phyloP scores from a whole-genome alignment of 1,140 invertebrate species.

The Tetramorium simillimum region DNA sequence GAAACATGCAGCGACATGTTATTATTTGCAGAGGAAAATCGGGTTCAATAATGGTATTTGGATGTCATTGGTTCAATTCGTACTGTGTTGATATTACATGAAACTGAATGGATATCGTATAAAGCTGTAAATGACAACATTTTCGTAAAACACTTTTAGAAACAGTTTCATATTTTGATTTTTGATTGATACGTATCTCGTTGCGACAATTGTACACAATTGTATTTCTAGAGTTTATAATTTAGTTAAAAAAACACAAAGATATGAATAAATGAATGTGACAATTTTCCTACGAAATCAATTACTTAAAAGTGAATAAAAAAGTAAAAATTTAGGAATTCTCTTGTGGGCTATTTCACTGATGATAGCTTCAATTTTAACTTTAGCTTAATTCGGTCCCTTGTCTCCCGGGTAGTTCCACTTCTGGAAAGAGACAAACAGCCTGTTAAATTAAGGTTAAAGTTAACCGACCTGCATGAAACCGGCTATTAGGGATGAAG shows the following conservation, averaged over 20 bases:
- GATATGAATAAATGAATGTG: neutral
- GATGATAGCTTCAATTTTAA: constrained; percentile 4
- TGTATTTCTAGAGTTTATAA: neutral
- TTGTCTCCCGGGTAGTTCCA: neutral
- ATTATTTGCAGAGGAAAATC: constrained; percentile 7
- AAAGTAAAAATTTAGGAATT: neutral
- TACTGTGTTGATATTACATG: no score
- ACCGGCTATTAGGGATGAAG: neutral
- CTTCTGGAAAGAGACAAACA: constrained; percentile 5
- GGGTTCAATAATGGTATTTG: constrained; percentile 14
- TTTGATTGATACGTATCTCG: neutral
- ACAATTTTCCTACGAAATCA: neutral
- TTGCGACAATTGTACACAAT: neutral
- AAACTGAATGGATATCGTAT: no score
- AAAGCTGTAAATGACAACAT: neutral
- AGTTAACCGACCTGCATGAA: constrained; percentile 25
- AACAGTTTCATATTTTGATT: neutral
- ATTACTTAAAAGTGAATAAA: constrained; percentile 8
- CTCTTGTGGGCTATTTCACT: neutral
- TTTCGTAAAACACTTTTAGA: neutral
- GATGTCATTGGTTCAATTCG: neutral
- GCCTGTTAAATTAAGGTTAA: constrained; percentile 39
- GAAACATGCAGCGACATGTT: neutral
- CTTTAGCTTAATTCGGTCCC: neutral
- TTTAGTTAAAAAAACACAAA: neutral